Percentiles rank a stretch among this genome's conserved stretches.
Conservation (phyloP, 1,140 invertebrate genomes). For the Stenopsyche tienmushanensis region DNA sequence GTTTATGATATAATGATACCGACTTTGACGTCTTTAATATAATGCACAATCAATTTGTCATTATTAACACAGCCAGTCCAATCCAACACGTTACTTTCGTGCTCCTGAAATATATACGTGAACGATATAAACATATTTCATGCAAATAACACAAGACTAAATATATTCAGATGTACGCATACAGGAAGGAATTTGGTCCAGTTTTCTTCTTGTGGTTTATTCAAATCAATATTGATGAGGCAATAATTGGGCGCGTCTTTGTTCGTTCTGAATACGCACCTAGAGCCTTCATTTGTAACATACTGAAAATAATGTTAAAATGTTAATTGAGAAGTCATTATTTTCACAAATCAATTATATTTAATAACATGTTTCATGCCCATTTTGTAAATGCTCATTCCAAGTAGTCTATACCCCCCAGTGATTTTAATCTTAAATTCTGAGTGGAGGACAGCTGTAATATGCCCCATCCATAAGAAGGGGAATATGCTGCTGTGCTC, state of each 20-base stretch:
- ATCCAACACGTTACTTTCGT: constrained; percentile 85
- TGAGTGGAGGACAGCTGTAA: too few species aligned
- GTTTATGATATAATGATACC: constrained; percentile 28
- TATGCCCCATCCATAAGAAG: too few species aligned
- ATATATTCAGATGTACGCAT: constrained; percentile 23
- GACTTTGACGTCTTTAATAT: constrained; percentile 95
- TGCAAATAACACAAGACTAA: neutral
- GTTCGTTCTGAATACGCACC: constrained; percentile 90
- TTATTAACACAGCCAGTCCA: constrained; percentile 81
- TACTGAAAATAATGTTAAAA: too few species aligned
- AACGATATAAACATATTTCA: neutral
- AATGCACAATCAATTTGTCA: constrained; percentile 87
- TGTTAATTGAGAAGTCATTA: constrained; percentile 32
- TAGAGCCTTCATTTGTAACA: constrained; percentile 83
- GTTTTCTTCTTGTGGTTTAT: constrained; percentile 71
- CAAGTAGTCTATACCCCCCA: too few species aligned
- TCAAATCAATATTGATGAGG: constrained; percentile 86
- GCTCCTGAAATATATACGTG: constrained; percentile 59
- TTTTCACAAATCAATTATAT: constrained; percentile 1
- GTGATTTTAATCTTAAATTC: too few species aligned
- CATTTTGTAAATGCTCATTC: neutral
- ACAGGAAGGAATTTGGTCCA: constrained; percentile 81
- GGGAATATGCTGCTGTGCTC: too few species aligned
- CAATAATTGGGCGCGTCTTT: constrained; percentile 90
- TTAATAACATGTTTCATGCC: neutral